phyloP scores from a whole-genome alignment of 2,113 vertebrate genomes.

The Beaufortia kweichowensis region DNA sequence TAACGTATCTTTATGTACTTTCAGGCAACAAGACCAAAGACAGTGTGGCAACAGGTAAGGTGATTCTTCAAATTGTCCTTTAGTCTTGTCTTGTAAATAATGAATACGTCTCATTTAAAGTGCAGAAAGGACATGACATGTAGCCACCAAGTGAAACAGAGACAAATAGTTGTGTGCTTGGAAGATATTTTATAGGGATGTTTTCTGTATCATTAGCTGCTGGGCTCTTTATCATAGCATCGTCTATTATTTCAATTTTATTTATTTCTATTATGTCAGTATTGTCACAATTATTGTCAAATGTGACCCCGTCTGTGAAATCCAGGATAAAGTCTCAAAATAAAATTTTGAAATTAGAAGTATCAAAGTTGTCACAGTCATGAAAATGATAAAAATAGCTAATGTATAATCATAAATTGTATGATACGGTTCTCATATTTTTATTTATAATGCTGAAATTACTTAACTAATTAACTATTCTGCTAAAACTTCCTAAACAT shows the following conservation, averaged over 20 bases:
- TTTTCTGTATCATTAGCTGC: constrained; percentile 43
- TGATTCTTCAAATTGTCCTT: constrained; percentile 23
- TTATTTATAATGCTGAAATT: no score
- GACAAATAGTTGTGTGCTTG: constrained; percentile 33
- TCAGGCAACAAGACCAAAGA: constrained; percentile 94
- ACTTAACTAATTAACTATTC: no score
- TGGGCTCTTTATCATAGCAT: no score
- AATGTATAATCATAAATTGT: no score
- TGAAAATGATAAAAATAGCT: no score
- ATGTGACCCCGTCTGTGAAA: no score
- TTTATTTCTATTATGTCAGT: not conserved
- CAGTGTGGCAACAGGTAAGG: constrained; percentile 91
- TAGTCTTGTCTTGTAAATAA: constrained; percentile 45
- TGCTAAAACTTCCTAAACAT: no score
- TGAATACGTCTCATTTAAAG: constrained; percentile 38
- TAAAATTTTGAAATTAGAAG: no score
- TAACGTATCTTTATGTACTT: constrained; percentile 53
- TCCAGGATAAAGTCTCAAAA: no score
- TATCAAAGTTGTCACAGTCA: no score
- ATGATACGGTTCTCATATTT: no score
- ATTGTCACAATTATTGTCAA: not conserved
- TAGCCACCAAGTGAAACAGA: constrained; percentile 13
- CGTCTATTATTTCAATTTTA: no score
- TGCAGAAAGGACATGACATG: constrained; percentile 14
- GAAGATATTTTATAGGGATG: constrained; percentile 32